Conservation (phyloP, 2,797 vertebrate genomes). For the Enteromius trimaculatus region DNA sequence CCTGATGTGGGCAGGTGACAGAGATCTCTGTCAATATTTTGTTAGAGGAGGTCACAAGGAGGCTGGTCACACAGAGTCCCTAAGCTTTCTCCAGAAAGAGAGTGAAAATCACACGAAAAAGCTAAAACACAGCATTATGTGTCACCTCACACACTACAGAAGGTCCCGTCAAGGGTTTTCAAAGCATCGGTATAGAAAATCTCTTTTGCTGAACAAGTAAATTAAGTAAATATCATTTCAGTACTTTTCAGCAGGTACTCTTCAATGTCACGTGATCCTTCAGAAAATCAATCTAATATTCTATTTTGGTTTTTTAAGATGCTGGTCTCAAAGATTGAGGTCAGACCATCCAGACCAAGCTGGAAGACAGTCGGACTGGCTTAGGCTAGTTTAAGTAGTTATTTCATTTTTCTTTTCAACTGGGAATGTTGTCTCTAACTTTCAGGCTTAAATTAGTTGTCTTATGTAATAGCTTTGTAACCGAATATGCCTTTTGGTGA, state of each 20-base stretch:
- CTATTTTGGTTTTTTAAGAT: neutral
- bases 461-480: slow-evolving; percentile 56
- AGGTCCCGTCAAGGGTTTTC: neutral
- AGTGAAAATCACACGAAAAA: neutral
- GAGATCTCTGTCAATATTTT: slow-evolving; percentile 37
- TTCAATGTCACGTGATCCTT: neutral
- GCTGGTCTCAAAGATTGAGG: neutral
- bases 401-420: neutral
- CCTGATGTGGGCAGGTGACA: slow-evolving; percentile 43
- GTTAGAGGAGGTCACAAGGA: slow-evolving; percentile 16
- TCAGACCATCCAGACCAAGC: neutral
- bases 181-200: neutral
- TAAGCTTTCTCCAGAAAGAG: slow-evolving; percentile 9
- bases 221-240: neutral
- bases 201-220: neutral
- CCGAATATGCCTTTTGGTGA: slow-evolving; percentile 51
- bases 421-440: neutral
- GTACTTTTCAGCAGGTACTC: neutral
- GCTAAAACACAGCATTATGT: slow-evolving; percentile 17
- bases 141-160: neutral
- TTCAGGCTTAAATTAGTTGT: slow-evolving; percentile 49
- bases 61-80: slow-evolving; percentile 15
- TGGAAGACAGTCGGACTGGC: neutral
- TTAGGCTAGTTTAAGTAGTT: neutral
- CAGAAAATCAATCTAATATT: neutral